phyloP scores from a whole-genome alignment of 1,140 invertebrate genomes.

The Temnothorax longispinosus region DNA sequence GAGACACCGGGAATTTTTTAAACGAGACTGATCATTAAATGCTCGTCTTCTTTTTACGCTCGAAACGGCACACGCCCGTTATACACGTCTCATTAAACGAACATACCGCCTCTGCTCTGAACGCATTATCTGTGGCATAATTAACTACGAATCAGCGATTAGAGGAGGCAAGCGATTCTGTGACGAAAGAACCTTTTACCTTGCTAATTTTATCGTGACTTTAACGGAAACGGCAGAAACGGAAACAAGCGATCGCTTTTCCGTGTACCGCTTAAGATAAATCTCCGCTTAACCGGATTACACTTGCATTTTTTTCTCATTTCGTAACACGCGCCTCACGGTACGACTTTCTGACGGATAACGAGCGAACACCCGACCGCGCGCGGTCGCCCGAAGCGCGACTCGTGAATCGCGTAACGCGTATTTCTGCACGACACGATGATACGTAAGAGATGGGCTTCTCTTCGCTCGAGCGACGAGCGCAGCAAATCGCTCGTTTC shows the following conservation, averaged over 20 bases:
- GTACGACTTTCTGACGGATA: conserved; percentile 15
- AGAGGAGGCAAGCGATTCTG: neutral
- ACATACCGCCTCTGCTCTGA: conserved; percentile 21
- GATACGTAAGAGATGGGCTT: conserved; percentile 30
- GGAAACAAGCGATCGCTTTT: neutral
- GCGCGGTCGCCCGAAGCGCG: conserved; percentile 15
- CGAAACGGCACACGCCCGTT: conserved; percentile 25
- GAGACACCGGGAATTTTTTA: neutral
- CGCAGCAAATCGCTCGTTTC: conserved; percentile 45
- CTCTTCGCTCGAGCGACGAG: conserved; percentile 33
- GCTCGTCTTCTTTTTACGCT: conserved; percentile 40
- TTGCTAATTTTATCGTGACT: conserved; percentile 29
- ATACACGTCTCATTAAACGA: conserved; percentile 56
- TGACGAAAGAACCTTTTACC: conserved; percentile 33
- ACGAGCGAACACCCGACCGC: neutral
- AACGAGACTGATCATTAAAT: conserved; percentile 7
- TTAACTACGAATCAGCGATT: conserved; percentile 52
- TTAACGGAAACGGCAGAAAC: neutral
- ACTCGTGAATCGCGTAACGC: conserved; percentile 35
- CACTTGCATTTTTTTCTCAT: conserved; percentile 23
- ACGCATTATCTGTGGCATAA: conserved; percentile 43
- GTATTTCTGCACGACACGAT: conserved; percentile 14
- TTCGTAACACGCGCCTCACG: conserved; percentile 6
- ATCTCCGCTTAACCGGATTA: neutral
- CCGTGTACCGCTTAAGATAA: neutral